phyloP scores from a whole-genome alignment of 2,797 vertebrate species.

The Pangasius krempfi region DNA sequence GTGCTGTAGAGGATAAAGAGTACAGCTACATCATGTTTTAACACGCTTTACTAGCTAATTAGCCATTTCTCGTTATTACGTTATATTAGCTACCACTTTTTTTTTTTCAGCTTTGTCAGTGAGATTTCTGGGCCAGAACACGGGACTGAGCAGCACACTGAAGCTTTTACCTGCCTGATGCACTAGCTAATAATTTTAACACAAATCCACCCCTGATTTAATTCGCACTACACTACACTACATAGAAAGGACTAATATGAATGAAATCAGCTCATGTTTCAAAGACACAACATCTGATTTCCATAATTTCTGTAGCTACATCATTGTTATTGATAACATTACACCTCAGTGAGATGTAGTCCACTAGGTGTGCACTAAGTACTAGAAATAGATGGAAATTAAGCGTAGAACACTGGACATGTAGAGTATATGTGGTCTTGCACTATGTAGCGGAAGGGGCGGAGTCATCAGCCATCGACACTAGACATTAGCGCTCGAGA shows the following conservation, averaged over 20 bases:
- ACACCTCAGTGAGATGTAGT: background rate
- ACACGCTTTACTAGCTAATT: background rate
- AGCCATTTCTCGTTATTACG: background rate
- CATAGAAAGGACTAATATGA: background rate
- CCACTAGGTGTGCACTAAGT: background rate
- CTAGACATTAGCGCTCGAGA: background rate
- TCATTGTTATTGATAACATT: background rate
- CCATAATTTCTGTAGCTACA: background rate
- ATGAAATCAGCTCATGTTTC: background rate
- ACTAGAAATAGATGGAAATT: background rate
- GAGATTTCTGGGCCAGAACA: background rate
- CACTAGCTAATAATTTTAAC: background rate
- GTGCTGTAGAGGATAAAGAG: background rate
- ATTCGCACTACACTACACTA: background rate
- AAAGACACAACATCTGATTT: background rate
- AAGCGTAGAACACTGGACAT: background rate
- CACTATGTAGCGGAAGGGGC: background rate
- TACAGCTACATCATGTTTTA: background rate
- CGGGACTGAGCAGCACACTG: background rate
- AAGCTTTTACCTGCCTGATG: background rate
- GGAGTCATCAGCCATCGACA: background rate
- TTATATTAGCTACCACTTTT: background rate
- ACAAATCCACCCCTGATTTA: background rate
- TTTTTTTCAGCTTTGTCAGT: background rate
- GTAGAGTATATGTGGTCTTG: background rate